phyloP scores from a whole-genome alignment of 2,888 invertebrate species.

The Lamellibrachia columna region DNA sequence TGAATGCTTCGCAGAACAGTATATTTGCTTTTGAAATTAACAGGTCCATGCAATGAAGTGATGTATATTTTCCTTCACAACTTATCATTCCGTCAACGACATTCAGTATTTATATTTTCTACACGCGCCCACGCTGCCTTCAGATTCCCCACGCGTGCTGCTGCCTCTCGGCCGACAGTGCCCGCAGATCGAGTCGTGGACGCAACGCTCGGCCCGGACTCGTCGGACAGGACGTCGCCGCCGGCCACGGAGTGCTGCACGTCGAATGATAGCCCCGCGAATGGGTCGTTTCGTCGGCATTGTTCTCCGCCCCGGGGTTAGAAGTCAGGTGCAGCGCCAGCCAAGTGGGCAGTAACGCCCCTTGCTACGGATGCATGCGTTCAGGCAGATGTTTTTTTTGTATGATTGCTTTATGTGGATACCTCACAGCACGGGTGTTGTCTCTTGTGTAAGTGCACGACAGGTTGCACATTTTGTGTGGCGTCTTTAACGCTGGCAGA shows the following conservation, averaged over 20 bases:
- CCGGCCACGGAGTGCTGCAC: neutral
- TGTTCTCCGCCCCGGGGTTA: slow-evolving; percentile 6
- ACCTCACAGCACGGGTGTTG: neutral
- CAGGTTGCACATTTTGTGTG: neutral
- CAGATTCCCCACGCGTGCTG: neutral
- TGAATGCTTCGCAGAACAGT: too few species aligned
- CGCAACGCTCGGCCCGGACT: neutral
- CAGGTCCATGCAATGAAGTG: too few species aligned
- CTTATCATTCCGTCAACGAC: neutral
- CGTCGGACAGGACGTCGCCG: neutral
- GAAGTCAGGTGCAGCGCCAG: neutral
- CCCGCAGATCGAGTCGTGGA: neutral
- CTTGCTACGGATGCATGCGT: neutral
- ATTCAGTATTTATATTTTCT: neutral
- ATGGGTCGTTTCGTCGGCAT: neutral
- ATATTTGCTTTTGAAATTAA: too few species aligned
- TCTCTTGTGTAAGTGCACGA: neutral
- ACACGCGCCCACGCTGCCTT: neutral
- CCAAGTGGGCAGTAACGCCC: neutral
- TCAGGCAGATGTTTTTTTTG: neutral
- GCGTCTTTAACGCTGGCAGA: too few species aligned
- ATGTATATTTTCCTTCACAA: neutral
- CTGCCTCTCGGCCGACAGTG: neutral
- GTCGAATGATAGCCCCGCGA: neutral
- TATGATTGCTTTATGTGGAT: neutral